phyloP scores from a whole-genome alignment of 2,888 invertebrate genomes.

The Athalia rosae region DNA sequence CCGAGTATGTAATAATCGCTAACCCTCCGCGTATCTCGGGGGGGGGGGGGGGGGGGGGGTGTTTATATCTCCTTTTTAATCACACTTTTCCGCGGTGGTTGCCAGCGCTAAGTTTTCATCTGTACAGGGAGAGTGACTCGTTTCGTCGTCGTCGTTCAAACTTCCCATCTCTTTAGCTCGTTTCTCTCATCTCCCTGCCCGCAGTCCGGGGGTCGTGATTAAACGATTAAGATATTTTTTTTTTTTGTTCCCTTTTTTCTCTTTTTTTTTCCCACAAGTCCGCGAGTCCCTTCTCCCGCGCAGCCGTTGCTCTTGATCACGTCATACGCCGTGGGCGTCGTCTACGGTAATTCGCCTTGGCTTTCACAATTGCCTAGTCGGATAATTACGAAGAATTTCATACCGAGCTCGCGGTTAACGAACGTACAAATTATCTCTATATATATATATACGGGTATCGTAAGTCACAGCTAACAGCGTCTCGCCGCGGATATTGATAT shows the following conservation, averaged over 20 bases:
- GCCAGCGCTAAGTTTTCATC: slow-evolving; percentile 6
- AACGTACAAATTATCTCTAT: too few relatives aligned
- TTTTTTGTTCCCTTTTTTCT: neutral
- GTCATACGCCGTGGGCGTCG: neutral
- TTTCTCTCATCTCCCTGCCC: neutral
- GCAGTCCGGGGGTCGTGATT: slow-evolving; percentile 18
- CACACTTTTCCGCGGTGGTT: slow-evolving; percentile 10
- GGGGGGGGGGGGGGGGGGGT: too few relatives aligned
- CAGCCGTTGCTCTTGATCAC: neutral
- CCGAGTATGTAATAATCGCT: too few relatives aligned
- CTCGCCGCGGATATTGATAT: too few relatives aligned
- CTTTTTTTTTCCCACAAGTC: neutral
- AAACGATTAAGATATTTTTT: slow-evolving; percentile 13
- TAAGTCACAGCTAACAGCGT: too few relatives aligned
- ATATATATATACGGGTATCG: too few relatives aligned
- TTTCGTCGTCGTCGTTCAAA: slow-evolving; percentile 10
- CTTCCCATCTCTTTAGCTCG: neutral
- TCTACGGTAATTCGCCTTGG: neutral
- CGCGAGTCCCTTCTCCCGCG: slow-evolving; percentile 4
- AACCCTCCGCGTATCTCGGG: too few relatives aligned
- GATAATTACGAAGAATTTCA: neutral
- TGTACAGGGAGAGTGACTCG: slow-evolving; percentile 2
- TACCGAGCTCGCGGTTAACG: neutral
- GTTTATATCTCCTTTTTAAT: neutral
- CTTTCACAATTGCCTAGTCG: neutral